Base-by-base conservation (phyloP, 2,797 vertebrate genomes). In the Hyperoplus lanceolatus region DNA sequence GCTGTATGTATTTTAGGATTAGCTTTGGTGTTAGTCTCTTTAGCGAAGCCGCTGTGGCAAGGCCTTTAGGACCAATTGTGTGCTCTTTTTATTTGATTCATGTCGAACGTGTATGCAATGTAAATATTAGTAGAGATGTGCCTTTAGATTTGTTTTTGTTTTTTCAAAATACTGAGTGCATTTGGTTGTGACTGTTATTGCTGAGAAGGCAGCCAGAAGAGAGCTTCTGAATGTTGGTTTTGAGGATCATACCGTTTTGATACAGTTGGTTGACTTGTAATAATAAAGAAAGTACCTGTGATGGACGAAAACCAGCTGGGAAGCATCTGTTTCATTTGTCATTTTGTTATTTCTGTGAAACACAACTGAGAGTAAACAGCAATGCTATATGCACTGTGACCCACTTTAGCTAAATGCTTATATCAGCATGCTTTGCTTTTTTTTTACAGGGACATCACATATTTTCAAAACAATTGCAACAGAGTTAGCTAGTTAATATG, bases 41-140 rank as follows among this genome's bases (percentile, higher is more conserved):
- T 78, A 82, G 79, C 43, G 53, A 73, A 83, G 66, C 68, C 62
- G 18, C 42, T 18, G 69, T 65, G 68, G 67, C 63, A 46, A 45
- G n/a, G 73, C 62, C 39, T 87, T 82, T 77, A 84, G 63, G 61
- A 76, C 46, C 58, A 71, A 81, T n/a, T 46, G 75, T 84, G 77
- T 82, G 79, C 67, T 66, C 51, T 75, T 87, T 85, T 67, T 29
- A 64, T 18, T 76, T 73, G n/a, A 56, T 78, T 73, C 73, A 51
- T 80, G 86, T 90, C 75, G 29, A 79, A 78, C 18, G 41, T 93
- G 89, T 90, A 90, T 91, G 89, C 85, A 90, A 82, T 93, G 93
- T 93, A 93, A 94, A 93, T 93, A 94, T 29, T 43, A 68, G 84
- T 92, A 92, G 91, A 90, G 69, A 88, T 86, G 90, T 94, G 92